These are phyloP conservation scores for Euschistus heros DNA, from an alignment of 1,140 invertebrate genomes.

Conservation along the genomic window DNA sequence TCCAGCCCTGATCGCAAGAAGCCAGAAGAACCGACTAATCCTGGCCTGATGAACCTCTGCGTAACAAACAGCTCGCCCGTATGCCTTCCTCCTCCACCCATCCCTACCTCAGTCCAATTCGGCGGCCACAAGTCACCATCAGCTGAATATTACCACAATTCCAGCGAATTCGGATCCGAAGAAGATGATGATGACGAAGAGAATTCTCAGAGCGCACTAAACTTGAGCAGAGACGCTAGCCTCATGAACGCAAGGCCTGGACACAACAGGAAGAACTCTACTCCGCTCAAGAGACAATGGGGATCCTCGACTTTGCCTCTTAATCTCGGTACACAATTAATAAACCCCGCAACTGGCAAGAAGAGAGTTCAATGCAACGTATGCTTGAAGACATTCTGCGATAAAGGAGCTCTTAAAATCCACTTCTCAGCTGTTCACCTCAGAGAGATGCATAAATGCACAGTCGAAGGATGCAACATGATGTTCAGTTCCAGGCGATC, in stretches of 20 bases:
- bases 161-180: constrained; percentile 46
- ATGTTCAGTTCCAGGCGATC: constrained; percentile 96
- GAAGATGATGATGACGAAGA: constrained; percentile 53
- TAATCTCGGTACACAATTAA: constrained; percentile 77
- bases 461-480: constrained; percentile 97
- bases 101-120: constrained; percentile 30
- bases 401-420: constrained; percentile 98
- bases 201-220: constrained; percentile 53
- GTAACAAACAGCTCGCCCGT: constrained; percentile 36
- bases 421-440: constrained; percentile 98
- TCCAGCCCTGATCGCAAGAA: constrained; percentile 38
- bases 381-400: constrained; percentile 98
- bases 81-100: constrained; percentile 30
- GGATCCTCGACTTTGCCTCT: constrained; percentile 60
- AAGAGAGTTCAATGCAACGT: constrained; percentile 97
- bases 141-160: constrained; percentile 34
- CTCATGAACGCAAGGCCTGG: constrained; percentile 32
- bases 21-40: constrained; percentile 40
- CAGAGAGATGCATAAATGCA: constrained; percentile 98
- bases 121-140: constrained; percentile 33
- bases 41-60: constrained; percentile 47
- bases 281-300: constrained; percentile 84
- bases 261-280: constrained; percentile 57
- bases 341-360: constrained; percentile 84
- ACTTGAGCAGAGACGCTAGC: constrained; percentile 42